Conservation (phyloP, 30 jellyfish, hydroid and myxozoan species). For the Sanderia malayensis region DNA sequence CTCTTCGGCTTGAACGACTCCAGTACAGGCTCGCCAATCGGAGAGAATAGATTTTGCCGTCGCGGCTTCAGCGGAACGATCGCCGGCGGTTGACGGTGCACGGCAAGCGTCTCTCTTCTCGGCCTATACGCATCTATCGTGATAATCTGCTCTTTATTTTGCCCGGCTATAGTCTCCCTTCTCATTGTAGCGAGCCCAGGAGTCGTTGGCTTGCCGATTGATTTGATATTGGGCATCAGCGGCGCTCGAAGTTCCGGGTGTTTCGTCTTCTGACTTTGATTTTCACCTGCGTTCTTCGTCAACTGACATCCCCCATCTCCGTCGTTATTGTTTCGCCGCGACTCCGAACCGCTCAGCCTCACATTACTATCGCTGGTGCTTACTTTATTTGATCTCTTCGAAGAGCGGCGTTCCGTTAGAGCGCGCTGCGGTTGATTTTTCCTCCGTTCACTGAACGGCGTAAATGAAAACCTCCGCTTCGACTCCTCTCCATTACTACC, state of each 20-base stretch:
- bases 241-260: slow-evolving; percentile 71
- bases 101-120: slow-evolving; percentile 53
- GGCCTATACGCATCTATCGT: slow-evolving; percentile 61
- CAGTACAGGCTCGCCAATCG: slow-evolving; percentile 53
- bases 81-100: slow-evolving; percentile 29
- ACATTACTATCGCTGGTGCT: slow-evolving; percentile 15
- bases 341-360: background rate
- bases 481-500: slow-evolving; percentile 23
- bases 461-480: slow-evolving; percentile 52
- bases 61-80: slow-evolving; percentile 53
- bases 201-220: slow-evolving; percentile 17
- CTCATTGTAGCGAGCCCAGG: slow-evolving; percentile 20
- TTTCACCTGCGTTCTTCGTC: background rate
- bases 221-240: slow-evolving; percentile 36
- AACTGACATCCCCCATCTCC: background rate
- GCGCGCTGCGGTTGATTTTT: slow-evolving; percentile 34
- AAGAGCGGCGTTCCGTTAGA: slow-evolving; percentile 33
- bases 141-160: slow-evolving; percentile 31
- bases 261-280: background rate
- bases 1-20: slow-evolving; percentile 61
- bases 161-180: slow-evolving; percentile 48
- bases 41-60: slow-evolving; percentile 17
- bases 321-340: background rate
- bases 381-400: slow-evolving; percentile 42
- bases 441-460: slow-evolving; percentile 54